These are phyloP conservation scores for Boloria euphrosyne DNA, from an alignment of 2,888 invertebrate genomes.

Conservation along the genomic window DNA sequence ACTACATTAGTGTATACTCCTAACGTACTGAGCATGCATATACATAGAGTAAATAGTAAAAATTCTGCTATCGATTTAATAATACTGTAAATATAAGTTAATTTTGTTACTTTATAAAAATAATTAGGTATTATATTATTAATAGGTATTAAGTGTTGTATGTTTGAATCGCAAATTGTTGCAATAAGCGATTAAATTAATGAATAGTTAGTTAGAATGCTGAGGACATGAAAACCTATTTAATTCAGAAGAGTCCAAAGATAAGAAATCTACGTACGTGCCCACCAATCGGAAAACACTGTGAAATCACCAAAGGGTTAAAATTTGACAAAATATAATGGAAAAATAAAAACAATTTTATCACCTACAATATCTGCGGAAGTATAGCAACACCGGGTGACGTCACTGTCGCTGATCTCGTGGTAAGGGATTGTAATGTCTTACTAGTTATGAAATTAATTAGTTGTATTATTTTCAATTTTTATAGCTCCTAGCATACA, in stretches of 20 bases:
- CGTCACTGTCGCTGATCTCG: slow-evolving; percentile 80
- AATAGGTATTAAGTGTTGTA: slow-evolving; percentile 80
- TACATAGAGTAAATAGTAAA: slow-evolving; percentile 65
- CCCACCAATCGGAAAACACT: slow-evolving; percentile 73
- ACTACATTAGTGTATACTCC: slow-evolving; percentile 26
- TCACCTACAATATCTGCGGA: slow-evolving; percentile 22
- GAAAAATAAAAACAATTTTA: slow-evolving; percentile 36
- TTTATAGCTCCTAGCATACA: slow-evolving; percentile 83
- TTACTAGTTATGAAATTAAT: slow-evolving; percentile 82
- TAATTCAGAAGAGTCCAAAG: slow-evolving; percentile 73
- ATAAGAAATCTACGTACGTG: slow-evolving; percentile 64
- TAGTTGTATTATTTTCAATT: slow-evolving; percentile 83
- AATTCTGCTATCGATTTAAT: slow-evolving; percentile 78
- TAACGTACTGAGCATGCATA: slow-evolving; percentile 43
- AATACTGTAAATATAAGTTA: slow-evolving; percentile 82
- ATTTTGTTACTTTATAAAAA: slow-evolving; percentile 81
- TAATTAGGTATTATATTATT: slow-evolving; percentile 81
- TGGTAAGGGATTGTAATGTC: slow-evolving; percentile 82
- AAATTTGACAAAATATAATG: slow-evolving; percentile 47
- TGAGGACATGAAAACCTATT: slow-evolving; percentile 70
- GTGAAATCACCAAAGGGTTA: slow-evolving; percentile 65
- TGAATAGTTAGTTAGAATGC: slow-evolving; percentile 74
- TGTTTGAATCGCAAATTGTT: slow-evolving; percentile 81
- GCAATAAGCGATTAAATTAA: slow-evolving; percentile 79
- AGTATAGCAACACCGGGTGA: slow-evolving; percentile 65